Conservation (phyloP, 1,140 invertebrate species). For the Rhagoletis zephyria region DNA sequence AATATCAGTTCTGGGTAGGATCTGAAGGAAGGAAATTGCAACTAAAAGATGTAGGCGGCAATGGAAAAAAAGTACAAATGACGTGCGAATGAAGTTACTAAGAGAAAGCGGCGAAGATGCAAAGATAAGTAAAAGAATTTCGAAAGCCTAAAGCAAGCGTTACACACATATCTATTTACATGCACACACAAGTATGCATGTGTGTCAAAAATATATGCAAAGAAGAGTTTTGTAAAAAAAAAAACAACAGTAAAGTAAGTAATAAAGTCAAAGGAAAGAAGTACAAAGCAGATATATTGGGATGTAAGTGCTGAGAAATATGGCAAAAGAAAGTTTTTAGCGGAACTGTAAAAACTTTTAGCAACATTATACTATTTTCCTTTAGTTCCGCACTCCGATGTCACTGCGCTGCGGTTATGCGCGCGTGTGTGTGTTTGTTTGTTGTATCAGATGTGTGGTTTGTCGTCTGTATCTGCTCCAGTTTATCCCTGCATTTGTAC, state of each 20-base stretch:
- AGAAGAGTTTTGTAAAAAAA: not conserved
- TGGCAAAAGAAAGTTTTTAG: constrained; percentile 38
- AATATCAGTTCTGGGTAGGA: not conserved
- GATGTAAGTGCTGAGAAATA: constrained; percentile 41
- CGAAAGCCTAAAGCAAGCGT: not conserved
- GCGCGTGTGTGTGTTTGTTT: not conserved
- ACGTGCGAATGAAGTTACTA: not conserved
- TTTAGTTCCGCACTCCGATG: not conserved
- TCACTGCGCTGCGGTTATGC: no score
- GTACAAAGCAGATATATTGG: no score
- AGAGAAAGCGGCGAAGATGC: not conserved
- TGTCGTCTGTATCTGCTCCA: not conserved
- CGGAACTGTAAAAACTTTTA: constrained; percentile 52
- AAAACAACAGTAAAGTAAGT: not conserved
- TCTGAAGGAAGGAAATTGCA: not conserved
- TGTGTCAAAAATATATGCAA: not conserved
- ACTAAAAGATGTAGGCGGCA: not conserved
- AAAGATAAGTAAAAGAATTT: not conserved
- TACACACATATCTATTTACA: not conserved
- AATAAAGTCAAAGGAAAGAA: not conserved
- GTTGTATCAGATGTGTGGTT: not conserved
- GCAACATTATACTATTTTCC: constrained; percentile 26
- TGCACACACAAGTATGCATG: not conserved
- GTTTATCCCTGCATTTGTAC: constrained; percentile 2
- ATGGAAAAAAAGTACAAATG: not conserved